Conservation (phyloP, 64 coral and sea anemone genomes). For the Pocillopora damicornis region DNA sequence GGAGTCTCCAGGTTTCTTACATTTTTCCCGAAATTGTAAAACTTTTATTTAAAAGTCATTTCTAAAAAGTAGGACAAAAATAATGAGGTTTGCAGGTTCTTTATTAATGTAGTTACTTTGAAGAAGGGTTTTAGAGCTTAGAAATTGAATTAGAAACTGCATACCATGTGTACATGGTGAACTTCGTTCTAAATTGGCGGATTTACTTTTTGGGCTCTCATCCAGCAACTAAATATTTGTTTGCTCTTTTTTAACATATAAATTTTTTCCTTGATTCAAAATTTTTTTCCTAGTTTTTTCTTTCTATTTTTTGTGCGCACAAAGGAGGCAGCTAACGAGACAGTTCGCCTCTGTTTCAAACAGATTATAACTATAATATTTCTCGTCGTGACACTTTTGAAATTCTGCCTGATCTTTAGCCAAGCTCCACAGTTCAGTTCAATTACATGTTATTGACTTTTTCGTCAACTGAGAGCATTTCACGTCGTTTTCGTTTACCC, state of each 20-base stretch:
- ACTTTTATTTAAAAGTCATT: too few species aligned
- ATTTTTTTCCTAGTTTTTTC: not conserved
- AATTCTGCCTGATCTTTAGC: not conserved
- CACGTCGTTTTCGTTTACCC: not conserved
- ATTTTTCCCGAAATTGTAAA: too few species aligned
- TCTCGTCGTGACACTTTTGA: not conserved
- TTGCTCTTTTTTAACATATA: not conserved
- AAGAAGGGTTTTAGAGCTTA: too few species aligned
- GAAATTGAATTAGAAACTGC: too few species aligned
- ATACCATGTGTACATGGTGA: too few species aligned
- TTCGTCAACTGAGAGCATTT: not conserved
- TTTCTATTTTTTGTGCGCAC: not conserved
- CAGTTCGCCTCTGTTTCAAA: not conserved
- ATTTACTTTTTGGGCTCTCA: too few species aligned
- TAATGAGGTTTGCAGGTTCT: too few species aligned
- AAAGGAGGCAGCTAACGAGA: not conserved
- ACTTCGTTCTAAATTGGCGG: too few species aligned
- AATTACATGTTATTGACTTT: conserved; percentile 14
- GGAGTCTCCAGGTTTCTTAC: too few species aligned
- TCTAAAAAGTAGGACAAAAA: too few species aligned
- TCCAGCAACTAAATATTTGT: too few species aligned
- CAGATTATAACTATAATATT: not conserved
- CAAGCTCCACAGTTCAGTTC: not conserved
- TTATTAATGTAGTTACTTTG: too few species aligned
- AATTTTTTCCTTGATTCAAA: not conserved